Evolutionary conservation across 2,888 invertebrate genomes (phyloP), one percentile per base, ranked within the genome.

Genomic region (Mesorhabditis sp.): DNA sequence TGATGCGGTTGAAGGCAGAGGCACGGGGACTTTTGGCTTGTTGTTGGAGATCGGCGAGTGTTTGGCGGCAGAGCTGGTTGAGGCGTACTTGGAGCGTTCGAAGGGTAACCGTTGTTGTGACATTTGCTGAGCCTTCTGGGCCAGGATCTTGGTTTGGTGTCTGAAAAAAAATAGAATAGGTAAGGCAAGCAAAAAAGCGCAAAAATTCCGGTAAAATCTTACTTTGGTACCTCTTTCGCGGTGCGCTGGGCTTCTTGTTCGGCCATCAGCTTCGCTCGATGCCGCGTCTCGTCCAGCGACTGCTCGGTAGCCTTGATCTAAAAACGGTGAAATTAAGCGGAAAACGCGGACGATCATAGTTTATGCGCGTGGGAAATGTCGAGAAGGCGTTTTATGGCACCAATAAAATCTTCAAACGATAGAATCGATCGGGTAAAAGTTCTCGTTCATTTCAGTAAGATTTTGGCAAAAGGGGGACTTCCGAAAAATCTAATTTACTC

Each of bases 251-350:
- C 79, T 62, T 83, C 82, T 7, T 76, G 76, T 63, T 83, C 82
- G 10, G 77, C 74, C 43, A 79, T 69, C 67, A 77, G 77, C 67
- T 81, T 78, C 43, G 82, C 77, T 67, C 77, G 78, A 64, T 80
- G 81, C 66, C 76, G 74, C 58, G 82, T 81, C 67, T 83, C 82
- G 62, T 79, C 78, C 65, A 83, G 82, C 43, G 82, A 77, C 66
- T 74, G 75, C 58, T 83, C 81, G 7, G 83, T 83, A 5, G 83
- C 82, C 75, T 80, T 78, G 43, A 80, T 72, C 76, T 79, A 64
- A 43, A 75, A 70, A 66, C 28, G 28, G 28, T 28, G 28, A 28
- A 28, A 28, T 28, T 28, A 28, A 28, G 28, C 28, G 28, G 28
- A 28, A 28, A 28, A 28, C 28, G 28, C 28, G 28, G 28, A 28